These are phyloP conservation scores for Copidosoma floridanum DNA, from an alignment of 1,140 invertebrate species.

Conservation along the genomic window DNA sequence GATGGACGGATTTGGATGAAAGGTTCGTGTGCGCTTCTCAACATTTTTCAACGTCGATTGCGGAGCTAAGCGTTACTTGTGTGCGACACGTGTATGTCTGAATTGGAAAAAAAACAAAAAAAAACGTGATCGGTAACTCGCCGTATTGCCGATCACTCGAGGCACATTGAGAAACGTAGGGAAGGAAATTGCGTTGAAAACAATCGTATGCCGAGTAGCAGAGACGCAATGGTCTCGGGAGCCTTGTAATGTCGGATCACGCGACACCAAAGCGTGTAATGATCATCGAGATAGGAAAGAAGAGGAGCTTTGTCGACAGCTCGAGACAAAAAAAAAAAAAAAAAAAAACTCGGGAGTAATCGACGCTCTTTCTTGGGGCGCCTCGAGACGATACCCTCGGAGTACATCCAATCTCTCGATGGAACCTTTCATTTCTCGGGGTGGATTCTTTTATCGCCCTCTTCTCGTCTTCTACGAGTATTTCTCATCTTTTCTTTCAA, in stretches of 20 bases:
- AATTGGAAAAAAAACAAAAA: no score
- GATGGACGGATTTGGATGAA: background rate
- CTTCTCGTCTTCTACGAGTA: no score
- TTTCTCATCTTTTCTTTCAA: no score
- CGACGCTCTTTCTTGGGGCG: constrained; percentile 31
- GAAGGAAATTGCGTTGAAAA: no score
- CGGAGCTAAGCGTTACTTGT: no score
- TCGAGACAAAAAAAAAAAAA: constrained; percentile 4
- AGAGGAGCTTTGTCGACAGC: background rate
- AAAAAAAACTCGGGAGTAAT: constrained; percentile 36
- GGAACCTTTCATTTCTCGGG: constrained; percentile 40
- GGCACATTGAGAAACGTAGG: no score
- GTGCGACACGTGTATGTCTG: no score
- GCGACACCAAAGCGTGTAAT: background rate
- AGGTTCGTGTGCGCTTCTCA: background rate
- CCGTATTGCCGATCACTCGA: background rate
- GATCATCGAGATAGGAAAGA: background rate
- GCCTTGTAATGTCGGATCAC: no score
- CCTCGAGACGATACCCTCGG: constrained; percentile 27
- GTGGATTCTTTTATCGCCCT: constrained; percentile 1
- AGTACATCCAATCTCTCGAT: constrained; percentile 39
- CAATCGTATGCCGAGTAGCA: no score
- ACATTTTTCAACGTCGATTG: background rate
- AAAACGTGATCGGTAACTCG: no score
- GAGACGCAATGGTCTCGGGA: no score